Base-by-base conservation (phyloP, 2,888 invertebrate genomes). In the Drosophila cognata region DNA sequence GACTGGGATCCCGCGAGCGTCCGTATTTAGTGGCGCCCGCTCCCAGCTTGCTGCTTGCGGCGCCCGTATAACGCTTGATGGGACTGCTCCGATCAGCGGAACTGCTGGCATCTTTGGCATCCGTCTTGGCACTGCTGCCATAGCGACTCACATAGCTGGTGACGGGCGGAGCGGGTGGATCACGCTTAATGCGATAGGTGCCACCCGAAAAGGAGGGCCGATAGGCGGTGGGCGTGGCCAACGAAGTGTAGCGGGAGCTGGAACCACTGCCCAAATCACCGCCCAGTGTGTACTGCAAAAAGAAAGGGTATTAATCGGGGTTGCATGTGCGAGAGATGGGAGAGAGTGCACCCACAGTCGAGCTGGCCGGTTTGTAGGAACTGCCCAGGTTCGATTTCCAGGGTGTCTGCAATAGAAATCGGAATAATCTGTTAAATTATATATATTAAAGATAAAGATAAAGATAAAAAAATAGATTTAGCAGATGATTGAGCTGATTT, bases 131-230 rank as follows among this genome's bases (percentile, higher is more conserved):
- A 46, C 66, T 35, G 50, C 79, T 60, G 41, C 86, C 78, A 73
- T 92, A 93, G 38, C 92, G 92, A 74, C 92, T 93, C 6, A 89
- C 88, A 60, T 92, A 93, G 61, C 90, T 82, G 21, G 89, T 78
- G 6, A 84, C 84, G 7, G 85, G 29, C 8, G 81, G n/a, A 5
- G 85, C 55, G 2, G 91, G 82, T 0, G 89, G 84, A 57, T 93
- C 93, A 8, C 93, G 91, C 71, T 93, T 93, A 1, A 93, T 82
- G 35, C 93, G 92, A 74, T 93, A 93, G 0, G 93, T 93, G 13
- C 93, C 93, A 0, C 93, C 92, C 0, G 93, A 93, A 64, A 93
- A 93, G 0, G 93, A 93, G 3, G 93, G 93, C 41, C 93, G 88
- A 71, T 92, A 93, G n/a, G 92, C 83, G 52, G 91, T 92, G 21